Base-by-base conservation (phyloP, 2,113 vertebrate genomes). In the Rhombomys opimus region DNA sequence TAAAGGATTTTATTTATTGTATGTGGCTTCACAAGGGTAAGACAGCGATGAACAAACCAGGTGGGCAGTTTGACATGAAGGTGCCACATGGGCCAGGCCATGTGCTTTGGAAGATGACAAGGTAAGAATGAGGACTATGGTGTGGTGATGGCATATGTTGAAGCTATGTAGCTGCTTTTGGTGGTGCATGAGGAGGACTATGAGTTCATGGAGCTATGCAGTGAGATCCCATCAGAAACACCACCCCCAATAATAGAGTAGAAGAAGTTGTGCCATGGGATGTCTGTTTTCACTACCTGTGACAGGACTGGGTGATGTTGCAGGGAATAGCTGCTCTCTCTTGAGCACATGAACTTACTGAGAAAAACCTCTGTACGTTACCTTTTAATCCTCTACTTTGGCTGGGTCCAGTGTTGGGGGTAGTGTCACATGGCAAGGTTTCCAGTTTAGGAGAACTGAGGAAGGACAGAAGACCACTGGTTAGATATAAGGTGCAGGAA, bases 31-130 rank as follows among this genome's bases (percentile, higher is more conserved):
- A 59, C 41, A 85, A 80, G 30, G n/a, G n/a, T 23, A 67, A 52
- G 35, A 61, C 2, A 50, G 38, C 50, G 57, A 7, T 30, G 8
- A 54, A 20, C 17, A 75, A 65, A 4, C 46, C 57, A 65, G 3
- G 17, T 41, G 76, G 61, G 50, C 81, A 85, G 0, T 75, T 4
- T 22, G 75, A 65, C 52, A 85, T 81, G 11, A 38, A 30, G 27
- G 27, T n/a, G 46, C 77, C 72, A 32, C 2, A 0, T 0, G 11
- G 1, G 63, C 22, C 2, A 27, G 46, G 3, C 4, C 5, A 23
- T 13, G 14, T 73, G 68, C 67, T 63, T 18, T 50, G 67, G 57
- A 41, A 72, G 52, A 41, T 38, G 7, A 76, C 12, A 22, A 59
- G n/a, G 14, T 6, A 68, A 30, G 89, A 72, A 70, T 80, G 70